phyloP scores from a whole-genome alignment of 2,797 vertebrate genomes.

The Platalea minor region DNA sequence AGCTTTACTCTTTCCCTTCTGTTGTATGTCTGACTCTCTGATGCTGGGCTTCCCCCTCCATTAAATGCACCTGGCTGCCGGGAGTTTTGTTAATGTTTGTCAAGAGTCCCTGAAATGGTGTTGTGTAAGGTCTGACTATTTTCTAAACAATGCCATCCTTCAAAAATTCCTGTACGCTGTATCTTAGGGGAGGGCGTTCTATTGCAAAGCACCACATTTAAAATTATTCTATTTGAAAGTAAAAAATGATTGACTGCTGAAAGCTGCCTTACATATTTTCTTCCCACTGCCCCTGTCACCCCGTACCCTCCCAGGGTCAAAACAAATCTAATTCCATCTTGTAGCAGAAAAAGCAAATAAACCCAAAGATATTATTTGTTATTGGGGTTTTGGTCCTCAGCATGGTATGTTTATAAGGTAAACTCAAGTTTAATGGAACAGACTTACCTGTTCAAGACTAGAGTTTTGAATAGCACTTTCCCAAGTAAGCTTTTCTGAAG shows the following conservation, averaged over 20 bases:
- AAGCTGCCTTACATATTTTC: background rate
- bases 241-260: background rate
- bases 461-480: background rate
- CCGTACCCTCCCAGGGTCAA: background rate
- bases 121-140: background rate
- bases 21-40: background rate
- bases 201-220: background rate
- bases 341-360: constrained; percentile 2
- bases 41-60: background rate
- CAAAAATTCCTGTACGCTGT: background rate
- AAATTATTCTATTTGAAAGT: background rate
- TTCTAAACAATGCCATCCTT: background rate
- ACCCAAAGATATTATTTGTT: background rate
- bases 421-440: background rate
- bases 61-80: background rate
- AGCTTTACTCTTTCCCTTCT: background rate
- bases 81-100: background rate
- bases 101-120: background rate
- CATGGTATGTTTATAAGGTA: background rate
- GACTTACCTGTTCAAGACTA: background rate
- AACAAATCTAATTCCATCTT: background rate
- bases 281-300: background rate
- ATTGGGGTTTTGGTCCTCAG: background rate
- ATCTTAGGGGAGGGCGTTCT: background rate
- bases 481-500: background rate